Evolutionary conservation across 2,888 invertebrate species (phyloP), one percentile per base, ranked within the genome.

Genomic region (Fissipunctia ypsillon): DNA sequence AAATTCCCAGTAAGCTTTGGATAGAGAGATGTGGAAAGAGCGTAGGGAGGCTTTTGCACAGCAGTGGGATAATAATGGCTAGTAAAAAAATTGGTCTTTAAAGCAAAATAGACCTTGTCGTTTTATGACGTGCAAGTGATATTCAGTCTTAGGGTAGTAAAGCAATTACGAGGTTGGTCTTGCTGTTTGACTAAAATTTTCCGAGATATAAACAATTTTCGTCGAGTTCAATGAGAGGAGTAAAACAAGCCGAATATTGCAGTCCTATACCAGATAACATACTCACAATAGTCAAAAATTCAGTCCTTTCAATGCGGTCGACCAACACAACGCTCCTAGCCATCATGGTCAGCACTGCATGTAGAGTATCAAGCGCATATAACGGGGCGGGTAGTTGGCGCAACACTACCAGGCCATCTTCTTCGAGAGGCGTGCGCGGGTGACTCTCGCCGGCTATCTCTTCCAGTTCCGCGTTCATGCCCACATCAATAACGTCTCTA

Each of bases 301-400:
- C 93, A 48, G 81, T 86, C 57, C 88, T 91, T 35, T 89, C 85
- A 12, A 71, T 79, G 12, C 90, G 75, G 25, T 92, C 91, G 0
- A 89, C 74, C 7, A 90, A 76, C 0, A 90, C 83, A 2, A 94
- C 84, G 84, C 92, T 94, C 69, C 93, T 89, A 0, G 92, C 90
- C 93, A 96, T 92, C 3, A 90, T 88, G 19, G 93, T 90, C 19
- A 95, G 84, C 3, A 95, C 89, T 3, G 92, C 80, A 54, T 94
- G 92, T 3, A 93, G 71, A 0, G 93, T 90, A 22, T 96, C 95
- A 41, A 96, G 86, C 0, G 94, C 93, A 81, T 89, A 96, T n/a
- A 94, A 68, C 0, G 96, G 96, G 0, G 93, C 94, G 1, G 96
- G 96, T 52, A 94, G 73, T 86, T 96, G 96, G 61, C 90, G 89